Base-by-base conservation (phyloP, 1,140 invertebrate species). In the Chelonus insularis region DNA sequence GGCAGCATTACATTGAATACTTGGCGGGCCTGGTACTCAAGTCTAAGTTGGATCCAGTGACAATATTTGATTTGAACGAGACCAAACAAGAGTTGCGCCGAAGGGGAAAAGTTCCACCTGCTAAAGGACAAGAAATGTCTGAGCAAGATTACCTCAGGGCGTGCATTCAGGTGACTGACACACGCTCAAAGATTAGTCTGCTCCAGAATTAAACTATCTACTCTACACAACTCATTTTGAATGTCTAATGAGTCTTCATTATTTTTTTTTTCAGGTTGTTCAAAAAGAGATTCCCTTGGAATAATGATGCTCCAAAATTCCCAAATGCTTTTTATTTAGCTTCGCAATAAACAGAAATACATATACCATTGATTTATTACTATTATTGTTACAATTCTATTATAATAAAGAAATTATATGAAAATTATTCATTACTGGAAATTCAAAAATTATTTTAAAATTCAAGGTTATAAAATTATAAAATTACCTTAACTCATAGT, bases 1-100 rank as follows among this genome's bases (percentile, higher is more conserved):
- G 93, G 86, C 83, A 86, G 72, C 95, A 97, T 85, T 97, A 96
- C 85, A 89, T 95, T 81, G 95, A 97, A 83, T 96, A 97, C 85
- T 87, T 98, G 85, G 92, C 93, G 75, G 86, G 85, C 68, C 84
- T 93, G 74, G 91, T 96, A 81, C 86, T 87, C 73, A 87, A 89
- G 75, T 85, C 91, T 72, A 86, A 86, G 67, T 82, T 97, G 76
- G 95, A 97, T 83, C 94, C 95, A 1, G 86, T 96, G 67, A 84
- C 87, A 55, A 91, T 96, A 68, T 89, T 97, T 85, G 90, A 92
- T 78, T 85, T 90, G 68, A 86, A 87, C 66, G 93, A 95, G 71
- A 90, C 94, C 66, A 86, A 93, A 69, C 92, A 94, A 75, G 91
- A 93, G 76, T 85, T 95, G 75, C 85, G 91, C 64, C 87, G 91